Conservation (phyloP, 1,140 invertebrate genomes). For the Diachasma alloeum region DNA sequence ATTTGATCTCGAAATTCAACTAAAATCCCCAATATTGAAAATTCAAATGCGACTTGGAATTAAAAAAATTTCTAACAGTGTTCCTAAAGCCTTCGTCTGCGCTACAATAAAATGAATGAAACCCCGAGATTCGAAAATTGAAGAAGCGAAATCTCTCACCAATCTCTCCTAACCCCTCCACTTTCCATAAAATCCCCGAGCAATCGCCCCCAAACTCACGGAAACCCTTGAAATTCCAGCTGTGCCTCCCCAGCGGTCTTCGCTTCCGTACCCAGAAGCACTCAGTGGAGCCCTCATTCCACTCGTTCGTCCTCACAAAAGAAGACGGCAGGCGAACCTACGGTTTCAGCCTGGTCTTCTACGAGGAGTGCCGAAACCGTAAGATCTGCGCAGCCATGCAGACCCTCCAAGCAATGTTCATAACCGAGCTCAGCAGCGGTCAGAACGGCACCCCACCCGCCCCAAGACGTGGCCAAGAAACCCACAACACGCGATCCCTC, state of each 20-base stretch:
- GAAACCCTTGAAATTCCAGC: conserved; percentile 67
- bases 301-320: conserved; percentile 95
- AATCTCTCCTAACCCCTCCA: no score
- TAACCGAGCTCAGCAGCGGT: conserved; percentile 86
- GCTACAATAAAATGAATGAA: no score
- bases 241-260: conserved; percentile 92
- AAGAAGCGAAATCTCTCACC: no score
- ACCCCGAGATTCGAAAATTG: no score
- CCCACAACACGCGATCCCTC: conserved; percentile 78
- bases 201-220: background rate
- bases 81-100: no score
- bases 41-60: no score
- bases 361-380: conserved; percentile 91
- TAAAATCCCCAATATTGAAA: no score
- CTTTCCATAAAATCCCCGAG: background rate
- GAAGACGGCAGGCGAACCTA: conserved; percentile 95
- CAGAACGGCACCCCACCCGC: conserved; percentile 67
- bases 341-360: conserved; percentile 94
- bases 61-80: no score
- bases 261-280: conserved; percentile 95
- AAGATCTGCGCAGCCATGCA: conserved; percentile 95
- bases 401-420: conserved; percentile 92
- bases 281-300: conserved; percentile 87
- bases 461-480: conserved; percentile 66
- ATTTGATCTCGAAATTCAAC: no score